These are phyloP conservation scores for Diplogasteroides magnus DNA, from an alignment of 1,140 invertebrate species.

Conservation along the genomic window DNA sequence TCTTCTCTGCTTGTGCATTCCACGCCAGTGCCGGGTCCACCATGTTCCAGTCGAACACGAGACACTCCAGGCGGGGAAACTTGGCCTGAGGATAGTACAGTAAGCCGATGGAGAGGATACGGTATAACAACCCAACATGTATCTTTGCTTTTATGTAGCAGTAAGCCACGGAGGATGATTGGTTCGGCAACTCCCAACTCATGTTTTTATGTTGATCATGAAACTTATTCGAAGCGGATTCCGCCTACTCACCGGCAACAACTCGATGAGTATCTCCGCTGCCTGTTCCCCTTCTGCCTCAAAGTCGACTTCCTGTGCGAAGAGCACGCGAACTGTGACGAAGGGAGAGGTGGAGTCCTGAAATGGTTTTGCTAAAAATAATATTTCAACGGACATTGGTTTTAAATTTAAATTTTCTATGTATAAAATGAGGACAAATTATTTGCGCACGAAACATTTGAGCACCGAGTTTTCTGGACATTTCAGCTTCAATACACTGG, in stretches of 20 bases:
- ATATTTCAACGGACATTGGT: not conserved
- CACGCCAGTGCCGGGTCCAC: slow-evolving; percentile 14
- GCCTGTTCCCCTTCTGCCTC: not conserved
- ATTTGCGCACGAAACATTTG: too few relatives aligned
- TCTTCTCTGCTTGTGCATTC: slow-evolving; percentile 12
- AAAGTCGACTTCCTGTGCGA: not conserved
- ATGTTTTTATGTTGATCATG: not conserved
- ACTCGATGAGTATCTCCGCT: not conserved
- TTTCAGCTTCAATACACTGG: too few relatives aligned
- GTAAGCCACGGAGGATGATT: slow-evolving; percentile 3
- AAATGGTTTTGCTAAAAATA: not conserved
- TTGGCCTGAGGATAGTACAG: not conserved
- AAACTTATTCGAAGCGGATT: not conserved
- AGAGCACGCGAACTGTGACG: not conserved
- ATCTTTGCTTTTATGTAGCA: not conserved
- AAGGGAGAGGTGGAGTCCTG: not conserved
- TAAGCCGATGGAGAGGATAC: not conserved
- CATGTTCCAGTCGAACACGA: slow-evolving; percentile 21
- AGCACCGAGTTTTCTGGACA: too few relatives aligned
- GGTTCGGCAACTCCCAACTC: slow-evolving; percentile 11
- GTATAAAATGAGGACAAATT: too few relatives aligned
- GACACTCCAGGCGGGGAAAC: slow-evolving; percentile 9
- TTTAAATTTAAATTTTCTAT: not conserved
- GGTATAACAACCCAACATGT: too few relatives aligned
- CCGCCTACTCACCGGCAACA: not conserved